Evolutionary conservation across 1,140 invertebrate species (phyloP).

Genomic region (Protaetia brevitarsis): DNA sequence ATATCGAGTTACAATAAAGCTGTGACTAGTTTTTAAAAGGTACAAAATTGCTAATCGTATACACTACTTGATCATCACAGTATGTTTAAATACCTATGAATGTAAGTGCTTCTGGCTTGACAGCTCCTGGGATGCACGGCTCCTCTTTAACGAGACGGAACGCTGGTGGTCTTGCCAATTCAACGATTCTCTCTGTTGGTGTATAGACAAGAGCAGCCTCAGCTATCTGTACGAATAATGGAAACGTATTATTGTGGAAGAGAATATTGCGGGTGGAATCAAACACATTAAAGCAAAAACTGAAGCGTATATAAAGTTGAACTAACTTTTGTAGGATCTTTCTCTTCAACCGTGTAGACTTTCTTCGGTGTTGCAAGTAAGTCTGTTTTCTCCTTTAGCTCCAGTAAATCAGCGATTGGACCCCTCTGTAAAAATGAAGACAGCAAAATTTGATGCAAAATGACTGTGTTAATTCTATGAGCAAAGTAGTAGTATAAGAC

Average conservation of each 20-base stretch:
- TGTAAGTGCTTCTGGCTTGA: conserved; percentile 35
- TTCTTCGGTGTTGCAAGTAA: conserved; percentile 4
- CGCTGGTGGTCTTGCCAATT: conserved; percentile 32
- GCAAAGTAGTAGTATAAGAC: neutral
- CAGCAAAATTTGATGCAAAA: neutral
- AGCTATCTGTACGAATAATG: conserved; percentile 29
- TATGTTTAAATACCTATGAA: conserved; percentile 34
- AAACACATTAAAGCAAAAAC: neutral
- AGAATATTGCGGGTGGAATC: neutral
- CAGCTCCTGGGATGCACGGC: conserved; percentile 32
- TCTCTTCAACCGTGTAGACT: neutral
- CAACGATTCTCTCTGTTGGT: conserved; percentile 33
- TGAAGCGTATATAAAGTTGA: neutral
- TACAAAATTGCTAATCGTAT: no score
- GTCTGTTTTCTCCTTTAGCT: neutral
- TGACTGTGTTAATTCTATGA: no score
- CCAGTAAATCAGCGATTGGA: neutral
- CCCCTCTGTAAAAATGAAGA: neutral
- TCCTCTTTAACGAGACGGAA: conserved; percentile 26
- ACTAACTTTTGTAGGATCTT: conserved; percentile 10
- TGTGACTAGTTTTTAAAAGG: no score
- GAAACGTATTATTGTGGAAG: neutral
- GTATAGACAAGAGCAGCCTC: conserved; percentile 36
- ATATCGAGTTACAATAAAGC: no score
- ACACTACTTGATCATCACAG: neutral